Evolutionary conservation across 2,113 vertebrate genomes (phyloP).

Genomic region (Piaya cayana): DNA sequence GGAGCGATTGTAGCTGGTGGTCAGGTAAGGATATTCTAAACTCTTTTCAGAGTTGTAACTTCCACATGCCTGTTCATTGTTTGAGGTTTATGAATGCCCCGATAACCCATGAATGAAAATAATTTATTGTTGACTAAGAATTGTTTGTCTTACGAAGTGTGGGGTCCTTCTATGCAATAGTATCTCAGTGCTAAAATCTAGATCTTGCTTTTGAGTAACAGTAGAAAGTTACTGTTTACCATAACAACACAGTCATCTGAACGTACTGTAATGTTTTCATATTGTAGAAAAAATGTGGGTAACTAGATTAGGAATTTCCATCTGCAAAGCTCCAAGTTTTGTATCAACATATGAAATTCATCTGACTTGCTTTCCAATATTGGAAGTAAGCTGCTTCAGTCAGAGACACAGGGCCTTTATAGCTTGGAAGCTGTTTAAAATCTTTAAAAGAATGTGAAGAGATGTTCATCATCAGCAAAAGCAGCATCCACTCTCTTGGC

Average conservation of each 20-base stretch:
- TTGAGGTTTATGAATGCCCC: neutral
- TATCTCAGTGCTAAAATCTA: neutral
- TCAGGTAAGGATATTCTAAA: constrained; percentile 81
- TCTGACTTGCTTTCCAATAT: neutral
- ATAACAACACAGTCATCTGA: neutral
- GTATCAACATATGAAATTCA: neutral
- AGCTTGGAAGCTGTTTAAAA: neutral
- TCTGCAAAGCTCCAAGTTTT: neutral
- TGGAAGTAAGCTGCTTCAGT: neutral
- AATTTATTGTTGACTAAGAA: neutral
- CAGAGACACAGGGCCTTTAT: neutral
- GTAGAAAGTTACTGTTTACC: neutral
- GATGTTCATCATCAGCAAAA: neutral
- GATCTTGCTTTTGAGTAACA: neutral
- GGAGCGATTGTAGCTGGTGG: constrained; percentile 94
- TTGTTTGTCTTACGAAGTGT: neutral
- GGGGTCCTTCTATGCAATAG: neutral
- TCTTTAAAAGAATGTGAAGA: neutral
- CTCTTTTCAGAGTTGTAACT: neutral
- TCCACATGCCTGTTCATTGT: neutral
- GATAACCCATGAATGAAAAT: neutral
- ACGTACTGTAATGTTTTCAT: neutral
- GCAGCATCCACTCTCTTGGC: neutral
- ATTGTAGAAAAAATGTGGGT: neutral
- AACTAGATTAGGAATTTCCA: neutral